phyloP scores from a whole-genome alignment of 2,113 vertebrate species.

The Sturnira hondurensis region DNA sequence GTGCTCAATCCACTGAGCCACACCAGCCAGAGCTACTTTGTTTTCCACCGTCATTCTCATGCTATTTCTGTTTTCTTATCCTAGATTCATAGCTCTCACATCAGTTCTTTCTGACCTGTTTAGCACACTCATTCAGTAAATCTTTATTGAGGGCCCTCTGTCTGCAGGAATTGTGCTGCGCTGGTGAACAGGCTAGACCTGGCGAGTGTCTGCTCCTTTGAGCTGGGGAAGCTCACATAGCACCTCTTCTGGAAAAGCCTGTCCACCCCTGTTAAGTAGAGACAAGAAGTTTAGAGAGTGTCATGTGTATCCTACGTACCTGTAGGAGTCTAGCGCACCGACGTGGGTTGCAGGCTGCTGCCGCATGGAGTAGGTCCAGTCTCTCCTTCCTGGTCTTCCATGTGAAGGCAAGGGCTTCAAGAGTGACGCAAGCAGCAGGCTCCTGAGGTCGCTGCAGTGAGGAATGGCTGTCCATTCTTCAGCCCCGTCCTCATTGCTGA shows the following conservation, averaged over 20 bases:
- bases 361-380: neutral
- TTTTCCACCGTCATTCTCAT: neutral
- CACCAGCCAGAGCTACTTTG: neutral
- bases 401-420: neutral
- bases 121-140: neutral
- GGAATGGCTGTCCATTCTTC: neutral
- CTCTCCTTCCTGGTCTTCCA: neutral
- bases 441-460: neutral
- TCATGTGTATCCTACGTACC: neutral
- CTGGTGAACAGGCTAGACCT: neutral
- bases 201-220: neutral
- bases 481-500: neutral
- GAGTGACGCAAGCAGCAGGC: neutral
- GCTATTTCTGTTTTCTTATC: neutral
- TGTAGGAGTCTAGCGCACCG: neutral
- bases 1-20: too few relatives aligned
- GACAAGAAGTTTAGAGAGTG: neutral
- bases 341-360: neutral
- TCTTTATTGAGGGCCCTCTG: neutral
- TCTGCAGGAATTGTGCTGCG: neutral
- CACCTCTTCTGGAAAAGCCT: neutral
- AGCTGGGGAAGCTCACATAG: neutral
- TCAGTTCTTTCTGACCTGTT: neutral
- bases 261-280: neutral
- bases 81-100: neutral